Percentiles rank a stretch among this genome's conserved stretches.
Evolutionary conservation across 2,113 vertebrate species (phyloP).

Genomic region (Lepidothrix coronata): DNA sequence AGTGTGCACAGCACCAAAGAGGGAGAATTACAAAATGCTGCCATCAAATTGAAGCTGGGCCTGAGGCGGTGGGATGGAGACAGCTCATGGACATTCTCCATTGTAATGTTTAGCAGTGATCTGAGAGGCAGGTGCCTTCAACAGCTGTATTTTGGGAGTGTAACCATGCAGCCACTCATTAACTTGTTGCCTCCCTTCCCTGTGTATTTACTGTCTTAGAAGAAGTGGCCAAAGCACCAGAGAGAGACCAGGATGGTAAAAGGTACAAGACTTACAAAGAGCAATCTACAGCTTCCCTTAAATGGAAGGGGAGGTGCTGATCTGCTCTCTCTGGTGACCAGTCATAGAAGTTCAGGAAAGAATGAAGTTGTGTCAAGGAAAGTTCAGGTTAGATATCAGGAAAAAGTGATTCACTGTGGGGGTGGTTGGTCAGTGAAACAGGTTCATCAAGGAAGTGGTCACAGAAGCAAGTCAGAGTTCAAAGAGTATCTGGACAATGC

Average conservation of each 20-base stretch:
- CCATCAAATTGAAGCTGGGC: background rate
- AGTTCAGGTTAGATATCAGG: background rate
- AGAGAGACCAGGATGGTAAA: background rate
- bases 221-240: background rate
- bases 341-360: background rate
- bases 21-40: background rate
- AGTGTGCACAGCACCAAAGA: background rate
- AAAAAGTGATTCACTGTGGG: background rate
- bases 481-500: background rate
- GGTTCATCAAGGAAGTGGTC: background rate
- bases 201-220: background rate
- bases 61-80: background rate
- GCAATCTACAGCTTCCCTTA: background rate
- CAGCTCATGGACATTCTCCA: background rate
- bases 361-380: background rate
- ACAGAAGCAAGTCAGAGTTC: background rate
- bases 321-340: background rate
- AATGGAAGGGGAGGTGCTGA: background rate
- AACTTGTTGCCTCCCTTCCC: background rate
- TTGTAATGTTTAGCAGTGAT: background rate
- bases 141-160: background rate
- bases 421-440: background rate
- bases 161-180: accelerated
- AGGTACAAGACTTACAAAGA: background rate
- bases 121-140: background rate